Conservation (phyloP, 2,888 invertebrate species). For the Rhamphomyia laevipes region DNA sequence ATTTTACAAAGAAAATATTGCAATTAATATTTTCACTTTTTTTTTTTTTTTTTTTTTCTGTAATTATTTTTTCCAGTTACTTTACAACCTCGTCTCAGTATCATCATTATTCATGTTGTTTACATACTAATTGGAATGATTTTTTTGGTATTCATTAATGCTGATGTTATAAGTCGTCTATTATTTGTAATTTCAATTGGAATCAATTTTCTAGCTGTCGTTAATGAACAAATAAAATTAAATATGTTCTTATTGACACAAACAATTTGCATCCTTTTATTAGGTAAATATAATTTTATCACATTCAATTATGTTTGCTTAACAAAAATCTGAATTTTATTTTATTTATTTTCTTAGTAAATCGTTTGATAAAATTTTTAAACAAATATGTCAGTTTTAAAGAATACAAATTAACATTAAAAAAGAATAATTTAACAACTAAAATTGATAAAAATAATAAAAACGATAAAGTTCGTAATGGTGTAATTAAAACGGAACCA, state of each 20-base stretch:
- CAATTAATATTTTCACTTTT: too few species aligned
- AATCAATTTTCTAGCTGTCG: neutral
- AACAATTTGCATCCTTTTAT: neutral
- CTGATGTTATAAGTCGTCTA: constrained; percentile 2
- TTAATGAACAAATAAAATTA: neutral
- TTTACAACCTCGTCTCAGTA: constrained; percentile 1
- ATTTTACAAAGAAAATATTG: too few species aligned
- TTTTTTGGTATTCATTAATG: constrained; percentile 11
- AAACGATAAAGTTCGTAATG: too few species aligned
- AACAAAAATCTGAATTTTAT: neutral
- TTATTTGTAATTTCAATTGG: constrained; percentile 3
- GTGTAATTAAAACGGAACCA: too few species aligned
- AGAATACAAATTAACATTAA: too few species aligned
- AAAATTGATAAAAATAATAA: too few species aligned
- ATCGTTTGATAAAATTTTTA: too few species aligned
- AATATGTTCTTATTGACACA: neutral
- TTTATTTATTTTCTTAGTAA: too few species aligned
- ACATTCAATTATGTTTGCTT: neutral
- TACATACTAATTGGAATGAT: constrained; percentile 12
- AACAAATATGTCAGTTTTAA: too few species aligned
- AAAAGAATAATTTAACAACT: too few species aligned
- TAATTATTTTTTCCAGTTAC: constrained; percentile 3
- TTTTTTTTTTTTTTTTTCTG: neutral
- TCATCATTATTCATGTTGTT: constrained; percentile 5
- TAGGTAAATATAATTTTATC: neutral